These are phyloP conservation scores for Echinometra lucunter DNA, from an alignment of 53 echinoderm and acorn worm genomes.

Conservation along the genomic window DNA sequence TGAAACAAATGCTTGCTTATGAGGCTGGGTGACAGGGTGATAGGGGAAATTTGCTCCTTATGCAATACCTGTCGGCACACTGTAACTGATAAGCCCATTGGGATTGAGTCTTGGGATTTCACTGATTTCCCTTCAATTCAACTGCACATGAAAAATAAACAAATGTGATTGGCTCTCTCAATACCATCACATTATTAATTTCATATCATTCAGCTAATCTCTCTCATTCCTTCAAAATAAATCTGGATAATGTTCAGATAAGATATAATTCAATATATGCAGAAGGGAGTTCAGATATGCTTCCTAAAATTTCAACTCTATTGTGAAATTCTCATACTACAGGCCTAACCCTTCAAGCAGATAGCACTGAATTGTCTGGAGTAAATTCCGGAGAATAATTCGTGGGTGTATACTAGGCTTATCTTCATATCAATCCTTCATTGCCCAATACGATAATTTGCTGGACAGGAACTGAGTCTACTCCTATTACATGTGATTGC, in stretches of 20 bases:
- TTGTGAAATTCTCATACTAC: neutral
- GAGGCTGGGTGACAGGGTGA: neutral
- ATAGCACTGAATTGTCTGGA: conserved; percentile 34
- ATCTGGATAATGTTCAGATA: neutral
- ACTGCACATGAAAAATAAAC: neutral
- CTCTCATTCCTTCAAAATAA: neutral
- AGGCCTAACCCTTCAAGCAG: neutral
- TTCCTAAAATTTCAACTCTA: neutral
- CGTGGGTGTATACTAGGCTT: conserved; percentile 26
- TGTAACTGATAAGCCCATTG: neutral
- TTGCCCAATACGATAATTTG: conserved; percentile 37
- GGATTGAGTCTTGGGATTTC: neutral
- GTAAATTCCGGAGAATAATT: conserved; percentile 30
- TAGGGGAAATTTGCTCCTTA: neutral
- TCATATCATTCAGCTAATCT: neutral
- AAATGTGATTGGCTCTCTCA: neutral
- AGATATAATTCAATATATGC: neutral
- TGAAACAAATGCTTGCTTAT: neutral
- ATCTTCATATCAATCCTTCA: conserved; percentile 34
- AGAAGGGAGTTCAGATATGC: neutral
- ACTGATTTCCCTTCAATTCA: neutral
- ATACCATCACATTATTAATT: neutral
- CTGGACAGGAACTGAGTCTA: conserved; percentile 22
- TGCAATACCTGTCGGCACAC: neutral
- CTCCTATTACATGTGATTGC: conserved; percentile 32